These are phyloP conservation scores for Epirrhoe tristata DNA, from an alignment of 2,888 invertebrate genomes.

Conservation along the genomic window DNA sequence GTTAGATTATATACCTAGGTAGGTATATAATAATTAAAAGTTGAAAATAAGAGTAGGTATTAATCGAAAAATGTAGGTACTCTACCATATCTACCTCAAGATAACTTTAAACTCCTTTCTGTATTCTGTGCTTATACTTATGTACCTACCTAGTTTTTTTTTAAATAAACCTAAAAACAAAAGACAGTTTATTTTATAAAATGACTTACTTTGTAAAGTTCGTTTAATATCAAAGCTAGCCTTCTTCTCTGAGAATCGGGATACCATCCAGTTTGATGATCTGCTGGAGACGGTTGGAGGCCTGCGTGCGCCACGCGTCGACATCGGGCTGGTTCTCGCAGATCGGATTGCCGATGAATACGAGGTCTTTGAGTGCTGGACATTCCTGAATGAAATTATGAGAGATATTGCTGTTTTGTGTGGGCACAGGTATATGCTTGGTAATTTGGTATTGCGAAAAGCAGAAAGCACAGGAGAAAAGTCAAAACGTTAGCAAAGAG, in stretches of 20 bases:
- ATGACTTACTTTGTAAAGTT: not conserved
- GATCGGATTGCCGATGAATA: slow-evolving; percentile 92
- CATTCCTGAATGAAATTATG: slow-evolving; percentile 51
- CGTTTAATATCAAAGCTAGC: slow-evolving; percentile 28
- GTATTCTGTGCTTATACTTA: too few species aligned
- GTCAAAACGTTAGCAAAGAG: too few species aligned
- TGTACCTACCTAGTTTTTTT: too few species aligned
- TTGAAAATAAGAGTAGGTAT: too few species aligned
- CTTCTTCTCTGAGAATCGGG: slow-evolving; percentile 87
- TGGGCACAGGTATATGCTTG: too few species aligned
- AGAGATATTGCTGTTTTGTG: slow-evolving; percentile 42
- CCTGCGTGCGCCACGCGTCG: slow-evolving; percentile 89
- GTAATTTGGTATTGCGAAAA: too few species aligned
- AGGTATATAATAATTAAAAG: too few species aligned
- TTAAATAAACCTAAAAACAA: not conserved
- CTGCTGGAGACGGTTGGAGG: slow-evolving; percentile 88
- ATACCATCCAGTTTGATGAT: slow-evolving; percentile 87
- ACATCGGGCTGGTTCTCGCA: slow-evolving; percentile 88
- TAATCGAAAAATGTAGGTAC: too few species aligned
- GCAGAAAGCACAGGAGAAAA: too few species aligned
- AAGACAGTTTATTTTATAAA: slow-evolving; percentile 37
- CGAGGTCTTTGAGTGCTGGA: slow-evolving; percentile 89
- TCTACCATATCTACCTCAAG: too few species aligned
- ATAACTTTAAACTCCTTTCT: too few species aligned
- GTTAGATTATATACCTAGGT: too few species aligned